These are phyloP conservation scores for Hippocampus zosterae DNA, from an alignment of 2,113 vertebrate species.

Conservation along the genomic window DNA sequence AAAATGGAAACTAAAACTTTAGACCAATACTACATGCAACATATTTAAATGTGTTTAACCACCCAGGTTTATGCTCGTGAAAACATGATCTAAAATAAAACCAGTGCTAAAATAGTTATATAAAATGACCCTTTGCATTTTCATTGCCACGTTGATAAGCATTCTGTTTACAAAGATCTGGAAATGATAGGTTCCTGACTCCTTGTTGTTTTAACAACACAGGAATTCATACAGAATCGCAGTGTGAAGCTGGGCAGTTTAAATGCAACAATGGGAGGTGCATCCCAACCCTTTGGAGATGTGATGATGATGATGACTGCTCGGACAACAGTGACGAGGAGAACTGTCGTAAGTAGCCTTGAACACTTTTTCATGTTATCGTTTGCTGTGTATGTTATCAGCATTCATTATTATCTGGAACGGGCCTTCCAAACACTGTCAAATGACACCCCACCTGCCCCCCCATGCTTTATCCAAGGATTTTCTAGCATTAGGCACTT, in stretches of 20 bases:
- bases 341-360: constrained; percentile 86
- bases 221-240: constrained; percentile 76
- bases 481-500: background rate
- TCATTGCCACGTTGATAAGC: background rate
- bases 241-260: constrained; percentile 89
- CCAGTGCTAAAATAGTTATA: background rate
- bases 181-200: background rate
- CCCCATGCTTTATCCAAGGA: background rate
- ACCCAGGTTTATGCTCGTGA: too few relatives aligned
- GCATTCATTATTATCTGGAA: background rate
- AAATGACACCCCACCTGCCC: background rate
- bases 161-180: background rate
- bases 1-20: background rate
- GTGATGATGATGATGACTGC: constrained; percentile 95
- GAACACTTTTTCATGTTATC: background rate
- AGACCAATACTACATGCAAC: background rate
- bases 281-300: constrained; percentile 91
- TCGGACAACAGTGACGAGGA: constrained; percentile 94
- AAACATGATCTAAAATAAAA: background rate
- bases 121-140: background rate
- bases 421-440: background rate
- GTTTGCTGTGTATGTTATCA: background rate
- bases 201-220: background rate
- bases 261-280: constrained; percentile 89
- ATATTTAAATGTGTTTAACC: background rate